Conservation (phyloP, 2,888 invertebrate species). For the Drosophila siamana region DNA sequence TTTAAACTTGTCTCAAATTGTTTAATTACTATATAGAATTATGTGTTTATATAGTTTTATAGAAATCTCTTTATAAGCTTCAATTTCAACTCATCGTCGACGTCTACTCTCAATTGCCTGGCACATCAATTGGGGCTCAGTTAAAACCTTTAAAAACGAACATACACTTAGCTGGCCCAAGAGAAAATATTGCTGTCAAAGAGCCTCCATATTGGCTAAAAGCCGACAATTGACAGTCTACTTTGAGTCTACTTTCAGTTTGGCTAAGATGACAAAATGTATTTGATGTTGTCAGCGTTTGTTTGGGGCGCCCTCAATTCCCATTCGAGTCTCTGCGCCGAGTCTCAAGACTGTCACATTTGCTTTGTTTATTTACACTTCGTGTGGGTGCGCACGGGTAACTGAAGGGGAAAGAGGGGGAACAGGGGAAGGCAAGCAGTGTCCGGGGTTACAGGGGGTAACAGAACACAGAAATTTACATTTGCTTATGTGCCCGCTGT, state of each 20-base stretch:
- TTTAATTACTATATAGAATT: no score
- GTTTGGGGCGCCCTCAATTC: constrained; percentile 18
- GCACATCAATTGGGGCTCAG: constrained; percentile 2
- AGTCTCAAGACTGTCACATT: constrained; percentile 53
- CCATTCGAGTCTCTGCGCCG: constrained; percentile 15
- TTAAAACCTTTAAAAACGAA: constrained; percentile 4
- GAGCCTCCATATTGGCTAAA: constrained; percentile 45
- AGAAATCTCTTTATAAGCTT: not conserved
- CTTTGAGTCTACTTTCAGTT: constrained; percentile 35
- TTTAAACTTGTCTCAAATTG: no score
- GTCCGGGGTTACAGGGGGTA: constrained; percentile 17
- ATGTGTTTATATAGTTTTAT: no score
- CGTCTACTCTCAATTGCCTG: not conserved
- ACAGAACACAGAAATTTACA: constrained; percentile 58
- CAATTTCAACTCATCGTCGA: no score
- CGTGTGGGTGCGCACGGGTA: constrained; percentile 13
- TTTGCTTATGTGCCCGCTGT: constrained; percentile 64
- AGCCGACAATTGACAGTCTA: constrained; percentile 53
- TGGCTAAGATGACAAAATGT: constrained; percentile 61
- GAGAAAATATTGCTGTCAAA: constrained; percentile 25
- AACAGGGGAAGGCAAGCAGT: not conserved
- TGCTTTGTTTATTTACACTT: constrained; percentile 54
- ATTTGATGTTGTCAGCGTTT: constrained; percentile 57
- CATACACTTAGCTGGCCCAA: constrained; percentile 12
- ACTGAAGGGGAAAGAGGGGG: not conserved